phyloP scores from a whole-genome alignment of 1,140 invertebrate genomes.

The Drosophila nikananu region DNA sequence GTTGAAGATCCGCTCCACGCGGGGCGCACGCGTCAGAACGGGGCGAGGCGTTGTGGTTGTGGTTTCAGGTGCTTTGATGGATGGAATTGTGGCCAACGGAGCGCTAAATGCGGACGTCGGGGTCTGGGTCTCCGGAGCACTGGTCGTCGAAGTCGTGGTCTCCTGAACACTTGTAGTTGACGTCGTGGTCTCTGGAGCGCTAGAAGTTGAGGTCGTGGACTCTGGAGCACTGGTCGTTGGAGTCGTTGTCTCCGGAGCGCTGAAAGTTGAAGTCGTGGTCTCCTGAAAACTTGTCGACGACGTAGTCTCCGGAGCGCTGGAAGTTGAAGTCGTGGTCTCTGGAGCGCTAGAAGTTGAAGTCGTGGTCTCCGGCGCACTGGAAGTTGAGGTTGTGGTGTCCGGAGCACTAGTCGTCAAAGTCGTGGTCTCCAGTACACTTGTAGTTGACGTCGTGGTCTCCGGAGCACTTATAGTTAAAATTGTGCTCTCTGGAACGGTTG shows the following conservation, averaged over 20 bases:
- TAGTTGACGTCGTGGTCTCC: conserved; percentile 18
- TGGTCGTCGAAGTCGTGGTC: conserved; percentile 13
- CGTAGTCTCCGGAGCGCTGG: conserved; percentile 5
- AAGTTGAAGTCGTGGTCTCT: conserved; percentile 6
- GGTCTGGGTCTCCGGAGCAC: neutral
- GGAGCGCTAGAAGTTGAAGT: neutral
- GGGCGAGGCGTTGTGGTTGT: conserved; percentile 33
- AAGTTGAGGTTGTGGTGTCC: neutral
- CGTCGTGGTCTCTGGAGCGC: conserved; percentile 1
- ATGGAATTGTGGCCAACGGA: conserved; percentile 7
- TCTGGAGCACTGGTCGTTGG: neutral
- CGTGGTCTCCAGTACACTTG: conserved; percentile 13
- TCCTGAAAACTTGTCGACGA: no score
- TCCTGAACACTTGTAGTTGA: conserved; percentile 1
- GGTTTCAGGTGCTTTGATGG: neutral
- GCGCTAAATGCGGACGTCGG: neutral
- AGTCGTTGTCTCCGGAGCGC: conserved; percentile 15
- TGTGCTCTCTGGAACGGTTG: neutral
- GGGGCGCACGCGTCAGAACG: conserved; percentile 55
- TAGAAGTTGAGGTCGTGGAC: neutral
- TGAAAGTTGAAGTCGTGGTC: conserved; percentile 12
- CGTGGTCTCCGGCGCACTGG: neutral
- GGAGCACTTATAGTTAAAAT: neutral
- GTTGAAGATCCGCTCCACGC: conserved; percentile 75
- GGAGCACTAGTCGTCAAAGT: neutral